Conservation (phyloP, 37 sponge, comb jelly and placozoan species). For the Aplysina aerophoba region DNA sequence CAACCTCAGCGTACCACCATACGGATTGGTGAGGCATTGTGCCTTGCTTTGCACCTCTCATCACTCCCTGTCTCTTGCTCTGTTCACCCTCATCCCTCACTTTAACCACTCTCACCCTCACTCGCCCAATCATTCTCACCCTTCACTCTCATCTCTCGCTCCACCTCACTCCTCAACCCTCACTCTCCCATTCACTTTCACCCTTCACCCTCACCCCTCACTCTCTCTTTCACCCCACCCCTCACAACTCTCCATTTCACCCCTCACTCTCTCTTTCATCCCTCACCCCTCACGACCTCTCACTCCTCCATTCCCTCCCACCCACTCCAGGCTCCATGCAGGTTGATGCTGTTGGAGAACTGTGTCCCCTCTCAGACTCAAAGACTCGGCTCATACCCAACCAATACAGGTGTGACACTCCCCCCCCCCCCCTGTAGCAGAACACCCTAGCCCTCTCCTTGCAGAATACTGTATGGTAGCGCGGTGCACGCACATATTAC, state of each 20-base stretch:
- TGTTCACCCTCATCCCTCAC: too few species aligned
- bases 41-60: too few species aligned
- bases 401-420: slow-evolving; percentile 45
- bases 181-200: neutral
- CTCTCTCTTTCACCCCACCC: neutral
- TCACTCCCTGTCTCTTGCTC: too few species aligned
- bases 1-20: neutral
- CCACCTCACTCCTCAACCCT: neutral
- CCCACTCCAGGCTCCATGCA: slow-evolving; percentile 44
- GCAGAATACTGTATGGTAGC: too few species aligned
- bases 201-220: neutral
- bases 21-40: neutral
- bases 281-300: neutral
- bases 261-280: neutral
- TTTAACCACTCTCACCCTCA: slow-evolving; percentile 1
- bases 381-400: slow-evolving; percentile 50
- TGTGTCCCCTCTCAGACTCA: slow-evolving; percentile 67
- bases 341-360: slow-evolving; percentile 50
- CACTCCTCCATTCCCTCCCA: too few species aligned
- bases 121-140: neutral
- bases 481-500: too few species aligned
- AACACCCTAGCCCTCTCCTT: too few species aligned
- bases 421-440: too few species aligned
- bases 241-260: neutral
- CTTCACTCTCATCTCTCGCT: too few species aligned